phyloP scores from a whole-genome alignment of 2,113 vertebrate species.

The Campylomormyrus numenius region DNA sequence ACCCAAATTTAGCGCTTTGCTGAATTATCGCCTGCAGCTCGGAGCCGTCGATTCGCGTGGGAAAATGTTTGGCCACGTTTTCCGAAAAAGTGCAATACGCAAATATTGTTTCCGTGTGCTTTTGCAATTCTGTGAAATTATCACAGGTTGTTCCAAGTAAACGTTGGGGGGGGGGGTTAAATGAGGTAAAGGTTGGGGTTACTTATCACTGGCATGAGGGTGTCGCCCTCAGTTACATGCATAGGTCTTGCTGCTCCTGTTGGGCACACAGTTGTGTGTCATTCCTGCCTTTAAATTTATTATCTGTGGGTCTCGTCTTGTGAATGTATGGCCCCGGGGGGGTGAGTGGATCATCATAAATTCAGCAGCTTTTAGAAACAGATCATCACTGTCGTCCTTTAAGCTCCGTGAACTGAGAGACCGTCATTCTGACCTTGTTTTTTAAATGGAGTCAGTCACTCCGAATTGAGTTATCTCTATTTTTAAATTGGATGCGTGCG shows the following conservation, averaged over 20 bases:
- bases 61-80: neutral
- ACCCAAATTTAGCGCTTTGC: neutral
- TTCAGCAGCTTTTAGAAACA: neutral
- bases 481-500: neutral
- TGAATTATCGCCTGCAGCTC: neutral
- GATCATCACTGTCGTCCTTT: neutral
- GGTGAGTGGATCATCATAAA: neutral
- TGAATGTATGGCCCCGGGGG: neutral
- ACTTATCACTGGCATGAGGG: neutral
- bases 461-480: neutral
- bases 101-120: neutral
- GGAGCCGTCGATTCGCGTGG: neutral
- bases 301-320: neutral
- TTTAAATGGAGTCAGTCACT: neutral
- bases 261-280: neutral
- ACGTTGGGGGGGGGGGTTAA: neutral
- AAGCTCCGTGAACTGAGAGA: neutral
- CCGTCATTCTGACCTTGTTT: neutral
- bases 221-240: neutral
- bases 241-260: neutral
- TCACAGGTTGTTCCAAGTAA: neutral
- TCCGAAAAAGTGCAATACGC: neutral
- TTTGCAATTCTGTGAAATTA: neutral
- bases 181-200: neutral
- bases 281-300: neutral